A percentile compares a stretch with the other conserved stretches of the same genome.
Conservation (phyloP, 30 jellyfish, hydroid and myxozoan genomes). For the Pelagia noctiluca region DNA sequence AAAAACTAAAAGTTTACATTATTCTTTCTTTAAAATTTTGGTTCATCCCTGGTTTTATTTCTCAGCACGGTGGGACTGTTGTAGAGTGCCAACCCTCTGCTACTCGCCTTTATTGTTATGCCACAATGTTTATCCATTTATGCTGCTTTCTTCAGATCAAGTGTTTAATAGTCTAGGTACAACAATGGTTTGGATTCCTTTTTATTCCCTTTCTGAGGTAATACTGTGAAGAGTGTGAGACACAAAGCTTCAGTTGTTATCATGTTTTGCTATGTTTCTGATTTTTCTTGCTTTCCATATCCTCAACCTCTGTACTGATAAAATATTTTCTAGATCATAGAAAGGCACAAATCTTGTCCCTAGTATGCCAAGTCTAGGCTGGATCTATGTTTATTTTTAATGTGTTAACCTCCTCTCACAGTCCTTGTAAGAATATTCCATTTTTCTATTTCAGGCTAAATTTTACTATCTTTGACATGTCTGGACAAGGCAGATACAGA, state of each 20-base stretch:
- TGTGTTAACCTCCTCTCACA: not conserved
- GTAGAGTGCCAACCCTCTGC: not conserved
- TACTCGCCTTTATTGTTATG: not conserved
- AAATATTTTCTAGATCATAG: not conserved
- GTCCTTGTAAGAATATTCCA: no score
- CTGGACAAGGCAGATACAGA: conserved; percentile 98
- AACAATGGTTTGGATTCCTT: no score
- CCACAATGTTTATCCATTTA: no score
- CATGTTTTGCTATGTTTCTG: no score
- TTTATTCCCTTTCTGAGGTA: no score
- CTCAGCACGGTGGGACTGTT: not conserved
- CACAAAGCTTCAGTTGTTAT: no score
- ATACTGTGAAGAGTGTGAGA: no score
- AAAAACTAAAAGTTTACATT: not conserved
- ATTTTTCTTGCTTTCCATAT: no score
- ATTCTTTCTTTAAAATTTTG: not conserved
- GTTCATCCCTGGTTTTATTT: not conserved
- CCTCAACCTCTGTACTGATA: no score
- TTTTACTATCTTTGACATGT: conserved; percentile 96
- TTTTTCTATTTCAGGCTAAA: conserved; percentile 55
- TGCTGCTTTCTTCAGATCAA: no score
- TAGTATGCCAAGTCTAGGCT: not conserved
- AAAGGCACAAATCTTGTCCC: not conserved
- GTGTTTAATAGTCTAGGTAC: no score
- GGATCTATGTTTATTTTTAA: not conserved